Conservation (phyloP, 2,797 vertebrate species). For the Sebastes melanostomus region DNA sequence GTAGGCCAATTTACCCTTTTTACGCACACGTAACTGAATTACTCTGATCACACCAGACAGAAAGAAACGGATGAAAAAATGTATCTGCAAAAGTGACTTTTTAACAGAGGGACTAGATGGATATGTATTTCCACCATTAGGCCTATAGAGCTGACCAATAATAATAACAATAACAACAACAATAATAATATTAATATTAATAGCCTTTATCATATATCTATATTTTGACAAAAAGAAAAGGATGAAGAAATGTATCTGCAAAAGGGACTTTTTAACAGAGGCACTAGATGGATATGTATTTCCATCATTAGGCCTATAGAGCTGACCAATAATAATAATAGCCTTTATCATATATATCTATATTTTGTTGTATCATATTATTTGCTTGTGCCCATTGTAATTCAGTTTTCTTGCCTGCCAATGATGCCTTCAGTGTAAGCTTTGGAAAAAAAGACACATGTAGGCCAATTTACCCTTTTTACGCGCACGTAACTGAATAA, state of each 20-base stretch:
- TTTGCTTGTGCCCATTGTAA: neutral
- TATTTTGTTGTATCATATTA: neutral
- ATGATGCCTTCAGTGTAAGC: neutral
- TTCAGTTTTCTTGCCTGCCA: neutral
- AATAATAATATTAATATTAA: no score
- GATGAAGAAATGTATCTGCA: no score
- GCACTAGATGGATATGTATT: neutral
- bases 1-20: neutral
- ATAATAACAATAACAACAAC: neutral
- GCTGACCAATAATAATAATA: neutral
- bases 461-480: neutral
- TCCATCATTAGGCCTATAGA: neutral
- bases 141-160: neutral
- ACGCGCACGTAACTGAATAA: conserved; percentile 1
- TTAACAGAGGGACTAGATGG: neutral
- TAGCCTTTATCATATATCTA: neutral
- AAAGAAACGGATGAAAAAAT: neutral
- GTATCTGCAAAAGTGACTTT: neutral
- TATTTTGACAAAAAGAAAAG: neutral
- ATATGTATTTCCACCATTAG: neutral
- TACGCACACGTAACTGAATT: conserved; percentile 68
- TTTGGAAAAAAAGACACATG: neutral
- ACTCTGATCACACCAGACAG: neutral
- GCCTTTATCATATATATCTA: no score
- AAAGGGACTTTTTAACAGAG: neutral